Base-by-base conservation (phyloP, 2,113 vertebrate genomes). In the Rhombomys opimus region DNA sequence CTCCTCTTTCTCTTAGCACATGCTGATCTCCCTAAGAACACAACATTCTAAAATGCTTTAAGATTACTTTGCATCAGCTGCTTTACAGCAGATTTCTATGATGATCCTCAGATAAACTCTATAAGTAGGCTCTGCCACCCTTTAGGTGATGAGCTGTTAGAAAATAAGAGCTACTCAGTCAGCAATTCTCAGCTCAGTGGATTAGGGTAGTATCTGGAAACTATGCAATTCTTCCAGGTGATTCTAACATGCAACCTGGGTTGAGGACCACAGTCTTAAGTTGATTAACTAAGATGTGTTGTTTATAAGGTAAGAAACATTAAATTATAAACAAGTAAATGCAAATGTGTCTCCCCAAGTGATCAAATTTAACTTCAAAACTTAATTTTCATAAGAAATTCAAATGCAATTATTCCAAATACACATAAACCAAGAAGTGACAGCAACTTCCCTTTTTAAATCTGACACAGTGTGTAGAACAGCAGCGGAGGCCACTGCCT, bases 281-380 rank as follows among this genome's bases (percentile, higher is more conserved):
- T 0, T 61, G 67, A 6, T 92, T 0, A 10, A 86, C 12, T 41
- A 57, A 87, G 80, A 13, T 57, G 5, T 5, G 89, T 54, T 73
- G 52, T 41, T 68, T 0, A 82, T 23, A 63, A 96, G 14, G 1
- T 52, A 88, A 32, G 75, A 89, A 72, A 93, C 54, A 76, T 0
- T n/a, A 35, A 89, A 95, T 95, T 30, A 80, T 35, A 87, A 54
- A 54, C 59, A 95, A 96, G 4, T 50, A 65, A 77, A 92, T 73
- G 68, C n/a, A 17, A 73, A 14, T 65, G 5, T 4, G 61, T 8
- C 17, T 59, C 95, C 89, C 77, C 80, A 93, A 46, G n/a, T 41
- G 65, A 0, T 0, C 27, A 94, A 87, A 18, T 68, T 8, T 70
- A 73, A 30, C 13, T 52, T 67, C 63, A 41, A 76, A 38, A 54